phyloP scores from a whole-genome alignment of 2,888 invertebrate species.

The Lingula anatina region DNA sequence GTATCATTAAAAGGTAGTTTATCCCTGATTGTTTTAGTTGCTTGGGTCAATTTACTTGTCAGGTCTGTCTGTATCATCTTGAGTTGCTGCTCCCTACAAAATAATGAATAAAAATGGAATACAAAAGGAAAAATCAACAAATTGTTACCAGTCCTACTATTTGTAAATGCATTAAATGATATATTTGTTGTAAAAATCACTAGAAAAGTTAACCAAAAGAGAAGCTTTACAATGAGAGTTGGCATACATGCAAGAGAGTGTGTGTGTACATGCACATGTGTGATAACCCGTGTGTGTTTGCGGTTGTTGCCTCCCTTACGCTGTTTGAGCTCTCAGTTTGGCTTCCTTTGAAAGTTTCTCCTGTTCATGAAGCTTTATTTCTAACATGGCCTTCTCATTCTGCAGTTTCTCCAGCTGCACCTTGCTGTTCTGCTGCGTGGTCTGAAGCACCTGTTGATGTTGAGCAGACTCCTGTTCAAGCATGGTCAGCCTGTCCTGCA shows the following conservation, averaged over 20 bases:
- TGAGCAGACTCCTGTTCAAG: constrained; percentile 35
- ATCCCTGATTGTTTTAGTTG: constrained; percentile 38
- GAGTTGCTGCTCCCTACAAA: constrained; percentile 37
- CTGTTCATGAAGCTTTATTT: no score
- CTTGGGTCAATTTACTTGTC: constrained; percentile 25
- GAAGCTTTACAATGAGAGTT: no score
- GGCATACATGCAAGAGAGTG: no score
- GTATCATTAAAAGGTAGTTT: constrained; percentile 50
- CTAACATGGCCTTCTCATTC: constrained; percentile 50
- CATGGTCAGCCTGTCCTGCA: constrained; percentile 27
- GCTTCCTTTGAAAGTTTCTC: no score
- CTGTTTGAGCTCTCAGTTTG: constrained; percentile 34
- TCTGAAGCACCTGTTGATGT: constrained; percentile 38
- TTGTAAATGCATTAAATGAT: no score
- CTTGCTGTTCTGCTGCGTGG: constrained; percentile 33
- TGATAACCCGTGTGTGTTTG: no score
- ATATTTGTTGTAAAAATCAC: no score
- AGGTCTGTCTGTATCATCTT: constrained; percentile 30
- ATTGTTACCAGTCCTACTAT: no score
- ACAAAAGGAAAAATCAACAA: constrained; percentile 1
- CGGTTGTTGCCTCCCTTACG: no score
- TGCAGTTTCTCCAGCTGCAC: constrained; percentile 41
- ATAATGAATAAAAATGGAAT: constrained; percentile 2
- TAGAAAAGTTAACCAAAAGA: no score
- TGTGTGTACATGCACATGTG: no score